Conservation (phyloP, 2,113 vertebrate genomes). For the Myiozetetes cayanensis region DNA sequence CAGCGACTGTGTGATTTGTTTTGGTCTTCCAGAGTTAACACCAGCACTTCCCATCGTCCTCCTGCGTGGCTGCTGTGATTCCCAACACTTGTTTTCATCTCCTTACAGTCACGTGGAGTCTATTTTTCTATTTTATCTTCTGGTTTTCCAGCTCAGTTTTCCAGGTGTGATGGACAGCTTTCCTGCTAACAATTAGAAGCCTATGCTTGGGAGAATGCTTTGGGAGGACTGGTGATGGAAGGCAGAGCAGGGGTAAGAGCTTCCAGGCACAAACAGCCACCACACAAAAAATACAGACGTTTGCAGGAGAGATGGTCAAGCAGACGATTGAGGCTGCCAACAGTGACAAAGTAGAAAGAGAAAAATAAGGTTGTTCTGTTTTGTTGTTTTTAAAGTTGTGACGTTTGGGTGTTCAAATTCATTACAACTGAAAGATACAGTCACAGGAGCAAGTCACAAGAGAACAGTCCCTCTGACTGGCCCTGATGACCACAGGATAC, state of each 20-base stretch:
- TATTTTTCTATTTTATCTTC: background rate
- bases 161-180: background rate
- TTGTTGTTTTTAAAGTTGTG: background rate
- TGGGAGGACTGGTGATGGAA: background rate
- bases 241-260: background rate
- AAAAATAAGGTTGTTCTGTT: background rate
- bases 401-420: background rate
- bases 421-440: background rate
- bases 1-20: background rate
- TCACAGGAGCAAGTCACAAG: background rate
- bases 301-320: background rate
- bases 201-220: background rate
- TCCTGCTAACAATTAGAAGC: background rate
- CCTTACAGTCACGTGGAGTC: fast-evolving
- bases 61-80: background rate
- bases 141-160: background rate
- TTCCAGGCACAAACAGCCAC: background rate
- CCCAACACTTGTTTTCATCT: background rate
- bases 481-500: background rate
- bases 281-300: background rate
- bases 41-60: background rate
- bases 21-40: background rate
- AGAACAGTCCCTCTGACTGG: background rate
- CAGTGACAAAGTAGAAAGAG: background rate
- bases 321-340: background rate